Conservation (phyloP, 2,797 vertebrate species). For the Peromyscus aztecus region DNA sequence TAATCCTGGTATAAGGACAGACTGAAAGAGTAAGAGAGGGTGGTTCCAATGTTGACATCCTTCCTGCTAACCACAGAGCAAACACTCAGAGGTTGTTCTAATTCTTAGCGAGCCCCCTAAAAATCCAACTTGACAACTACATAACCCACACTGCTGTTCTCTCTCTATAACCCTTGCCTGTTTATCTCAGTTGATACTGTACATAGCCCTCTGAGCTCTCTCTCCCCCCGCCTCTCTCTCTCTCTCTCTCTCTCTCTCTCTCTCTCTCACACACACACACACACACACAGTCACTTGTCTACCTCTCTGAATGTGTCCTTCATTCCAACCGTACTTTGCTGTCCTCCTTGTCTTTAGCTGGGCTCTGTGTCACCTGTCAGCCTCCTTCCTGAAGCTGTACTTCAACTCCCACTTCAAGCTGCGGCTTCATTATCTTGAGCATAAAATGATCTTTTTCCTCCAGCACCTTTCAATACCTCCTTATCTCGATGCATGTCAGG, state of each 20-base stretch:
- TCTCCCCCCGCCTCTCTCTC: too few relatives aligned
- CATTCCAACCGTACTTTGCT: constrained; percentile 6
- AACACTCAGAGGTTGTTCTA: constrained; percentile 41
- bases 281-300: not conserved
- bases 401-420: constrained; percentile 43
- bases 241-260: too few relatives aligned
- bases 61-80: constrained; percentile 48
- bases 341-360: not conserved
- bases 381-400: constrained; percentile 59
- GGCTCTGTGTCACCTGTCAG: not conserved
- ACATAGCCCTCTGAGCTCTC: not conserved
- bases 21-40: constrained; percentile 50
- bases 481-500: constrained; percentile 19
- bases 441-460: constrained; percentile 38
- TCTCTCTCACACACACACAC: not conserved
- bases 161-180: not conserved
- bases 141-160: not conserved
- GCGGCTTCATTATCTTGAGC: constrained; percentile 33
- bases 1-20: constrained; percentile 41
- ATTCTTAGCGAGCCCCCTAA: constrained; percentile 4
- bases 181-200: not conserved
- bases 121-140: constrained; percentile 1
- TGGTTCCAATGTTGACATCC: constrained; percentile 10
- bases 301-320: constrained; percentile 35
- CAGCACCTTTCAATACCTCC: constrained; percentile 37